Evolutionary conservation across 2,113 vertebrate genomes (phyloP).

Genomic region (Gallinago media): DNA sequence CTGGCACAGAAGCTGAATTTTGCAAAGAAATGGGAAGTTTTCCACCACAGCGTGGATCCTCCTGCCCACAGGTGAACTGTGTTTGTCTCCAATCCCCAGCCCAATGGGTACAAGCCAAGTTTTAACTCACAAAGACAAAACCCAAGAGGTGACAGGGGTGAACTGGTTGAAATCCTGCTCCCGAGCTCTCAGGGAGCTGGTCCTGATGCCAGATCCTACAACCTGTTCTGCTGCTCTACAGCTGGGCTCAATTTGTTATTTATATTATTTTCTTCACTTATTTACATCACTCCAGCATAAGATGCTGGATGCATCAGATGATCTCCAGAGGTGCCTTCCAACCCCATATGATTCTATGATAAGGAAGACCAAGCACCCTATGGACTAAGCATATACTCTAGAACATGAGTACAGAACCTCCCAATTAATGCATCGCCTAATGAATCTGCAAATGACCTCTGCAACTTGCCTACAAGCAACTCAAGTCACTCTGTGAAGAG

Average conservation of each 20-base stretch:
- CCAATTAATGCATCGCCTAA: too few relatives aligned
- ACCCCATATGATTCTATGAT: too few relatives aligned
- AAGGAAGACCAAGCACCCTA: neutral
- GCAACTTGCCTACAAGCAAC: neutral
- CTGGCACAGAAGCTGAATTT: neutral
- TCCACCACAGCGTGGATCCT: too few relatives aligned
- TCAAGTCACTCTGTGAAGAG: neutral
- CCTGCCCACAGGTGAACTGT: rapidly evolving
- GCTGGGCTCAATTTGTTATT: neutral
- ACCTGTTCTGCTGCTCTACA: neutral
- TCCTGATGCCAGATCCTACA: neutral
- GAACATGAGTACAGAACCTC: neutral
- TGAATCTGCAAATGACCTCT: neutral
- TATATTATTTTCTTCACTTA: neutral
- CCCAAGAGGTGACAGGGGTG: neutral
- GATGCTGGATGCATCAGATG: too few relatives aligned
- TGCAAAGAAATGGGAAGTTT: neutral
- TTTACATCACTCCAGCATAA: neutral
- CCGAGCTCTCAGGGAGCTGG: neutral
- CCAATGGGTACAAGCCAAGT: neutral
- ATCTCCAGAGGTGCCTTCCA: too few relatives aligned
- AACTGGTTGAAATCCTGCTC: neutral
- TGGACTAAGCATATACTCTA: neutral
- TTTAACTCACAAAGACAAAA: neutral
- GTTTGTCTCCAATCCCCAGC: neutral